Evolutionary conservation across 2,888 invertebrate genomes (phyloP), one percentile per base, ranked within the genome.

Genomic region (Amorpha juglandis): DNA sequence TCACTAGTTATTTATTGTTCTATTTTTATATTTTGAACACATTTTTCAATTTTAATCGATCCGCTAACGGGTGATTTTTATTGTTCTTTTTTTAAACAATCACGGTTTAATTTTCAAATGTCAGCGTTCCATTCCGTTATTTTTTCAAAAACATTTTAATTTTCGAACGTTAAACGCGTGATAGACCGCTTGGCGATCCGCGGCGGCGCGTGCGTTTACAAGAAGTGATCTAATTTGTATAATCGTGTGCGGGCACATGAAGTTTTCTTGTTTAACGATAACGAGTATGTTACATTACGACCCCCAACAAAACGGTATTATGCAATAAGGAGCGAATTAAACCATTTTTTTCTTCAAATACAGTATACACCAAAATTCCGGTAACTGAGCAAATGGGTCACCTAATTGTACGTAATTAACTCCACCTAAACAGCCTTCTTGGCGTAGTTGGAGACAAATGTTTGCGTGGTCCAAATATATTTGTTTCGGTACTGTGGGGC

Each of bases 151-250:
- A 12, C 58, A 62, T 55, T 68, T 52, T 42, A 45, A 27, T 27
- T 64, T 42, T 19, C 16, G 48, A 62, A 62, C 62, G 21, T 16
- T 42, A 16, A 9, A 19, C 33, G 19, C 11, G 38, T 19, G 42
- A 16, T 33, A 42, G 58, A 42, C 16, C 8, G 55, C 55, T n/a
- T 62, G n/a, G n/a, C 27, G 4, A 6, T 38, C 8, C 42, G 42
- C 42, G 51, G 51, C 64, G n/a, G 33, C 21, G 53, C 45, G 65
- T 65, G 51, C 52, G 63, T 53, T 53, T 38, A 72, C 68, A 65
- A 62, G 69, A 72, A 78, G 67, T 78, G 80, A 77, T 80, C 83
- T 80, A 84, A 82, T 82, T 83, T 76, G 77, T 78, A 71, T 76
- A 74, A 81, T 77, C 71, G 77, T 76, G 77, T 76, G 62, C 65